Evolutionary conservation across 2,888 invertebrate genomes (phyloP).

Genomic region (Coenonympha glycerion): DNA sequence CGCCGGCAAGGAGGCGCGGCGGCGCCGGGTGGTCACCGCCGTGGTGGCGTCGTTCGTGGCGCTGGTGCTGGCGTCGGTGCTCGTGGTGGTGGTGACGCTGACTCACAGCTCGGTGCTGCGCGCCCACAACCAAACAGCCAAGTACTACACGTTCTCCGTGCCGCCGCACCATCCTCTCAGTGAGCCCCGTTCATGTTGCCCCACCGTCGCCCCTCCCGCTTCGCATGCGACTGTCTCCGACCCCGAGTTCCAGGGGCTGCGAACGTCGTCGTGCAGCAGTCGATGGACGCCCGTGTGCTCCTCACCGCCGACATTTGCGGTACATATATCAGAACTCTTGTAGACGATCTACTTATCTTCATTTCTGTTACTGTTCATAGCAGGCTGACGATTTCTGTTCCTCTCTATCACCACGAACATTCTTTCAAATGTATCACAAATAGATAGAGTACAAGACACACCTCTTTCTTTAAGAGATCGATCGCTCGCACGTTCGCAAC

Average conservation of each 20-base stretch:
- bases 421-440: neutral
- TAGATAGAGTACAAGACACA: neutral
- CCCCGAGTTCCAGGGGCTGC: constrained; percentile 73
- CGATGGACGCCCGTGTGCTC: constrained; percentile 31
- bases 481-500: constrained; percentile 70
- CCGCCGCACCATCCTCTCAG: constrained; percentile 77
- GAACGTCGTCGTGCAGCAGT: constrained; percentile 60
- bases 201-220: constrained; percentile 76
- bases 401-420: constrained; percentile 6
- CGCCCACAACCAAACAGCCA: constrained; percentile 79
- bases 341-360: constrained; percentile 37
- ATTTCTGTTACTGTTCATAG: constrained; percentile 38
- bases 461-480: constrained; percentile 27
- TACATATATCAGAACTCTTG: constrained; percentile 58
- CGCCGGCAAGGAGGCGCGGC: constrained; percentile 79
- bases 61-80: constrained; percentile 82
- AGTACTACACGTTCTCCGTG: constrained; percentile 79
- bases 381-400: constrained; percentile 35
- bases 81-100: constrained; percentile 85
- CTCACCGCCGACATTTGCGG: constrained; percentile 58
- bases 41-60: constrained; percentile 84
- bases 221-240: constrained; percentile 76
- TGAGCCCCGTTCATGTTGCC: constrained; percentile 77
- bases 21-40: constrained; percentile 81
- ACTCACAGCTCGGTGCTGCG: constrained; percentile 81